Evolutionary conservation across 1,140 invertebrate genomes (phyloP), one percentile per base, ranked within the genome.

Genomic region (Condylostylus longicornis): DNA sequence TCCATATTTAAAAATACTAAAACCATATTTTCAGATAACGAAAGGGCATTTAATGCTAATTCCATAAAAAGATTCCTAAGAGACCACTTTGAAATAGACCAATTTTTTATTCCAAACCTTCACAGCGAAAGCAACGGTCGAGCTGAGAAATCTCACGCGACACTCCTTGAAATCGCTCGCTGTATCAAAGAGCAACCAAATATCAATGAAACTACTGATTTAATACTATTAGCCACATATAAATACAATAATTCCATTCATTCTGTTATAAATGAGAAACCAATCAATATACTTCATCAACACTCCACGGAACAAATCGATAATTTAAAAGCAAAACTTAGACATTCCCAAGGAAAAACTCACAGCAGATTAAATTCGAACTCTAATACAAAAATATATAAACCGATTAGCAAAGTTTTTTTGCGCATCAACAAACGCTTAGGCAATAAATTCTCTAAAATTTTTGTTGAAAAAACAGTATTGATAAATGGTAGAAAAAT

Each of bases 161-260:
- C 30, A 2, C 17, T 33, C 28, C n/a, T 23, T 12, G 37, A 38
- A 25, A 38, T 32, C 12, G 25, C 28, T 19, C 4, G 37, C 4
- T 39, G 38, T 12, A 25, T 33, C 6, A 39, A 33, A 33, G 4
- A 23, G 4, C 13, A 32, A 17, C 28, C 30, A n/a, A 12, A 33
- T 5, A 13, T 27, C 3, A 6, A 4, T 7, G 25, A 34, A 13
- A 33, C 31, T 7, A 33, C 19, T 2, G 38, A 39, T n/a, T n/a
- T 33, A 2, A 9, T 39, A 9, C 17, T 23, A 14, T 18, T 33
- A 27, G 30, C 28, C 12, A 32, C 37, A 2, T 19, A 31, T 22
- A 33, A 38, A 15, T 38, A 38, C 21, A 38, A 38, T 19, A 31
- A 30, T 6, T 25, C 7, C 13, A 18, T 38, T 23, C 35, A 37